Conservation (phyloP, 2,888 invertebrate genomes). For the Pterobdella sp. region DNA sequence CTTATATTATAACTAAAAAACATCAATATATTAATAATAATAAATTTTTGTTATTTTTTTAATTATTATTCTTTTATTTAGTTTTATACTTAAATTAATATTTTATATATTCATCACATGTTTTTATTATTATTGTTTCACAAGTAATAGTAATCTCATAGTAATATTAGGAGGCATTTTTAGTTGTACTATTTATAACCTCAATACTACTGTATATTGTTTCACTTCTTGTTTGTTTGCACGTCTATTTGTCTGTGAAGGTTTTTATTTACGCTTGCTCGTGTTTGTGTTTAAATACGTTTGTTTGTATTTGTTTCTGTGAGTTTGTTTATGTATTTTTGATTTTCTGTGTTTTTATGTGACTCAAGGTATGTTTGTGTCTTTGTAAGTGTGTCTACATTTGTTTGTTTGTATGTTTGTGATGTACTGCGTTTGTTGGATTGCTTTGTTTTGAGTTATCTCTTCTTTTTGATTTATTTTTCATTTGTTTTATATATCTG, state of each 20-base stretch:
- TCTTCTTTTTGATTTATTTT: no score
- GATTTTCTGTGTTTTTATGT: slow-evolving; percentile 22
- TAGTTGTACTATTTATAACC: background rate
- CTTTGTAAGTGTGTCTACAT: slow-evolving; percentile 35
- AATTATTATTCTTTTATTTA: no score
- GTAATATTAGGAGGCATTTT: background rate
- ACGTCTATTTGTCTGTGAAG: background rate
- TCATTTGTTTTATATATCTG: no score
- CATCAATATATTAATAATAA: no score
- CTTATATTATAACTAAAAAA: no score
- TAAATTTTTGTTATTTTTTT: no score
- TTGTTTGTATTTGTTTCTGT: slow-evolving; percentile 19
- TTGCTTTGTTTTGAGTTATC: no score
- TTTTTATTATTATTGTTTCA: no score
- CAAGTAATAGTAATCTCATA: no score
- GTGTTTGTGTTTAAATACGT: slow-evolving; percentile 24
- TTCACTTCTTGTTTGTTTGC: background rate
- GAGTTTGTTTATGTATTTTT: slow-evolving; percentile 20
- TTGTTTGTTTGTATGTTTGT: slow-evolving; percentile 32
- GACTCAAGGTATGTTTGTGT: slow-evolving; percentile 26
- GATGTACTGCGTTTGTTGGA: slow-evolving; percentile 31
- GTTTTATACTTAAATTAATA: no score
- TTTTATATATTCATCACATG: no score
- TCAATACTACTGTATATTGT: background rate
- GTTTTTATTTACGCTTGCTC: background rate